Evolutionary conservation across 35 echinoderm and acorn worm genomes (phyloP), one percentile per base, ranked within the genome.

Genomic region (Holothuria glaberrima): DNA sequence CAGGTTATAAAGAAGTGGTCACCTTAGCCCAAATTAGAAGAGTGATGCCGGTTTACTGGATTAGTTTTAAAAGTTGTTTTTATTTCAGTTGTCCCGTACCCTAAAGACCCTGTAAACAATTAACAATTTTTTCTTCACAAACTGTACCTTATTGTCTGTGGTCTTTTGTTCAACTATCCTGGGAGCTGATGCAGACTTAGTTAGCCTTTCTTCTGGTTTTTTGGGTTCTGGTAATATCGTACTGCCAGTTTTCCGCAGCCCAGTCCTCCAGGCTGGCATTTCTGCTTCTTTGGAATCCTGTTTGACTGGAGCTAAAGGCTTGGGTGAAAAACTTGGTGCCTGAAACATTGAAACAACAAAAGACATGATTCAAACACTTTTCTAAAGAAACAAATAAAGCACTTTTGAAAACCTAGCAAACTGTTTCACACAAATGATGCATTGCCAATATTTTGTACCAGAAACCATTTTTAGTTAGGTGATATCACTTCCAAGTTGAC

Each of bases 321-420:
- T 99, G 9, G 97, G 97, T 78, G 97, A 93, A 76, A 99, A 99
- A 86, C 93, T 95, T 83, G 97, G 97, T 58, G 92, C 86, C 97
- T 99, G 78, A 9, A 77, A 30, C 9, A 83, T 2, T 18, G 38
- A 59, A 78, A 48, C 3, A 35, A 44, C 38, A 50, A 82, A 30
- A 65, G 41, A 52, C 3, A 30, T 27, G n/a, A 68, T 18, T 32
- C 30, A 41, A 41, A 35, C 32, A 30, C 20, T 75, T 75, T 75
- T 38, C 71, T 38, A 21, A 75, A 30, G 20, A 75, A 30, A 5
- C 1, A 76, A 76, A 38, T 21, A 48, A 54, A 54, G 36, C 76
- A 80, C 12, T 54, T 54, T 54, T 54, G 4, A 54, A 54, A 14
- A 54, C 9, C 13, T 14, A 9, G 0, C 1, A 54, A 54, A 17